phyloP scores from a whole-genome alignment of 2,113 vertebrate genomes.

The Ceyx margarethae region DNA sequence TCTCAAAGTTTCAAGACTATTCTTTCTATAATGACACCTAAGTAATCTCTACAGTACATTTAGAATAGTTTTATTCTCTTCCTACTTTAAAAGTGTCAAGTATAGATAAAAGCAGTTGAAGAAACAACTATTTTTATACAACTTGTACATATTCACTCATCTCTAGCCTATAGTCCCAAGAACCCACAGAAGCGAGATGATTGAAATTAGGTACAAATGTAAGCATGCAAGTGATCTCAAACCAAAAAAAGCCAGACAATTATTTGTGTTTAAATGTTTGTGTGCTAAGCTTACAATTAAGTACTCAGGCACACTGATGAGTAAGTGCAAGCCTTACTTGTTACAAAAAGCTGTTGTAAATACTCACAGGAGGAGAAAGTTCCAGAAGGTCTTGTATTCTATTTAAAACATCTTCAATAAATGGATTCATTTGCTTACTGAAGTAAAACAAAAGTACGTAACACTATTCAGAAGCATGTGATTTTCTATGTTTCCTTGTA shows the following conservation, averaged over 20 bases:
- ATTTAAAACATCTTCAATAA: slow-evolving; percentile 93
- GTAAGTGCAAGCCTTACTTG: neutral
- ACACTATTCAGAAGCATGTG: neutral
- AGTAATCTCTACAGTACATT: neutral
- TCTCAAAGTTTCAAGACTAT: neutral
- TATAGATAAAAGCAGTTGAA: neutral
- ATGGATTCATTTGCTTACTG: slow-evolving; percentile 94
- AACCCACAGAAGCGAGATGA: neutral
- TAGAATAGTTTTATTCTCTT: neutral
- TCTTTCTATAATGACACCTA: neutral
- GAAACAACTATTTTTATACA: neutral
- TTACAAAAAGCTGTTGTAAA: neutral
- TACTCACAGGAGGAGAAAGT: slow-evolving; percentile 90
- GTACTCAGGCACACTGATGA: neutral
- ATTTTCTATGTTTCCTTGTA: neutral
- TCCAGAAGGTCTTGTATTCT: slow-evolving; percentile 95
- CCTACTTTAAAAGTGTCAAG: neutral
- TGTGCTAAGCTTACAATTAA: neutral
- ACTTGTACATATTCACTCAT: neutral
- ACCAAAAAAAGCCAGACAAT: neutral
- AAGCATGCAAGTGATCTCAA: neutral
- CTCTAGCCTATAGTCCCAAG: neutral
- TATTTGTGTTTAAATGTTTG: neutral
- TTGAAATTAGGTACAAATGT: neutral
- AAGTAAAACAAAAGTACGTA: slow-evolving; percentile 43